phyloP scores from a whole-genome alignment of 2,113 vertebrate genomes.

The Alligator sinensis region DNA sequence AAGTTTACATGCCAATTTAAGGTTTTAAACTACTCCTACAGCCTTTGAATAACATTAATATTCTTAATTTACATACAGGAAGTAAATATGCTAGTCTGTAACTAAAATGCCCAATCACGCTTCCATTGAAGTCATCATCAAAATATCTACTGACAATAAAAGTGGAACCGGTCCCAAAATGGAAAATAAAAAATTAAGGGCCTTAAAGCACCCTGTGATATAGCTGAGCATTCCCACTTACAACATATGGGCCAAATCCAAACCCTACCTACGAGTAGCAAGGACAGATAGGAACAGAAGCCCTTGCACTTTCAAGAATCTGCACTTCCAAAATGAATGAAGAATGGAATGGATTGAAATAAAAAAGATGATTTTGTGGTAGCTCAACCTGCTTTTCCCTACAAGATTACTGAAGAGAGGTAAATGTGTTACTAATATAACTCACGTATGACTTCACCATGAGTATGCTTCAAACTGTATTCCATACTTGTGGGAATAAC shows the following conservation, averaged over 20 bases:
- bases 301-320: not conserved
- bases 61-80: not conserved
- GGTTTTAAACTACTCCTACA: not conserved
- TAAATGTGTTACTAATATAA: conserved; percentile 33
- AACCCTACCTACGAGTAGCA: not conserved
- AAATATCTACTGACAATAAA: not conserved
- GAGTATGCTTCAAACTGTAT: not conserved
- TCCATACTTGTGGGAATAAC: conserved; percentile 5
- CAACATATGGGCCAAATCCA: not conserved
- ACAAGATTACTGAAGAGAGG: conserved; percentile 2
- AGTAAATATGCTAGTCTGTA: not conserved
- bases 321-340: not conserved
- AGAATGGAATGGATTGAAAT: not conserved
- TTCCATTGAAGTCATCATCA: not conserved
- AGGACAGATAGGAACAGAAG: not conserved
- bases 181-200: not conserved
- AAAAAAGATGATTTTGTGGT: not conserved
- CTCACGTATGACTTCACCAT: conserved; percentile 14
- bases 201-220: not conserved
- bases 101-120: not conserved
- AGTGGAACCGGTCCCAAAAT: not conserved
- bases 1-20: not conserved
- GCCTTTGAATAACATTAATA: not conserved
- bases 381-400: not conserved
- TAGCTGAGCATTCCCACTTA: not conserved